Evolutionary conservation across 2,888 invertebrate genomes (phyloP).

Genomic region (Eudasyphora cyanicolor): DNA sequence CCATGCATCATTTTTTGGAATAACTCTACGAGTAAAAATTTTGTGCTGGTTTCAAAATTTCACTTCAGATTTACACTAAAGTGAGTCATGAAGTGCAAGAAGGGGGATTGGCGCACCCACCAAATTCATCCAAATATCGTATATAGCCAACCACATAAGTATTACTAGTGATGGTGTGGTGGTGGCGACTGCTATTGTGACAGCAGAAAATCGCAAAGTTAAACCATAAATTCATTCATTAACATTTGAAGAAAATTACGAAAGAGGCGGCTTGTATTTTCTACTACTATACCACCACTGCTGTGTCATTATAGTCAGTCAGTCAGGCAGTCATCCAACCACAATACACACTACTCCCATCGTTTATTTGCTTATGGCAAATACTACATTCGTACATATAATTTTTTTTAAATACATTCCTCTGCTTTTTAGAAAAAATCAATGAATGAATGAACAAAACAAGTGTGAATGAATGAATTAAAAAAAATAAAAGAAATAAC

Average conservation of each 20-base stretch:
- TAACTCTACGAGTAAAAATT: too few relatives aligned
- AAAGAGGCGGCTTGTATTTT: neutral
- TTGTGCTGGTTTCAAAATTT: too few relatives aligned
- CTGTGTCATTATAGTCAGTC: too few relatives aligned
- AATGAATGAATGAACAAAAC: constrained; percentile 17
- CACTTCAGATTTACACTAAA: too few relatives aligned
- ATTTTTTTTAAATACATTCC: constrained; percentile 11
- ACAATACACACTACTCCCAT: neutral
- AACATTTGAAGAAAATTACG: neutral
- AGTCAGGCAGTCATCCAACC: too few relatives aligned
- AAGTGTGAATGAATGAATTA: constrained; percentile 24
- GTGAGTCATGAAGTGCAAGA: too few relatives aligned
- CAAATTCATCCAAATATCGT: neutral
- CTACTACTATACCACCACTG: neutral
- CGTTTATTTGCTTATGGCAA: constrained; percentile 3
- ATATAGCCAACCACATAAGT: neutral
- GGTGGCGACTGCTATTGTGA: neutral
- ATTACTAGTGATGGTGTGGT: neutral
- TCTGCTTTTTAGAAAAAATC: constrained; percentile 7
- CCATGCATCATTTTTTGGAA: too few relatives aligned
- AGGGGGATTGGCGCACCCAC: too few relatives aligned
- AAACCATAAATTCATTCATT: constrained; percentile 1
- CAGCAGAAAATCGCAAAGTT: neutral
- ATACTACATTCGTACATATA: neutral
- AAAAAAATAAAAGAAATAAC: neutral